A percentile compares a stretch with the other conserved stretches of the same genome.
Evolutionary conservation across 2,888 invertebrate species (phyloP).

Genomic region (Apeira syringaria): DNA sequence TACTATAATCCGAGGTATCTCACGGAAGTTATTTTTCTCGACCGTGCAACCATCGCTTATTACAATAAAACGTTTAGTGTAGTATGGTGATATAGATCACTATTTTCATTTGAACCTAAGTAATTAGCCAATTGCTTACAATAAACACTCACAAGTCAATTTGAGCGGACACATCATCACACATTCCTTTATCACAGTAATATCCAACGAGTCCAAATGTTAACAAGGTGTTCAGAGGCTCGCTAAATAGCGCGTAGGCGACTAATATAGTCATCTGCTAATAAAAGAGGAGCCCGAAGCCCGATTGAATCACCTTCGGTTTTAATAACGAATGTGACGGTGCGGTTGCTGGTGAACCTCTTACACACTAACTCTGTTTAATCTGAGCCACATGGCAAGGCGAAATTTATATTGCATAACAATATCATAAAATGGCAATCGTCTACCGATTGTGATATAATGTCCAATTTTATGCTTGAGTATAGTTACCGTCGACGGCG

Average conservation of each 20-base stretch:
- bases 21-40: no score
- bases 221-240: conserved; percentile 36
- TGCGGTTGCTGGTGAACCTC: conserved; percentile 25
- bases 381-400: conserved; percentile 35
- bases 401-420: conserved; percentile 32
- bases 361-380: neutral
- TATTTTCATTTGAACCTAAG: no score
- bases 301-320: conserved; percentile 56
- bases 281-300: conserved; percentile 52
- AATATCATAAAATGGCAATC: no score
- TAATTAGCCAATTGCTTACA: no score
- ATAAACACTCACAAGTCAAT: no score
- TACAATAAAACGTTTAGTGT: no score
- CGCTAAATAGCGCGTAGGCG: conserved; percentile 52
- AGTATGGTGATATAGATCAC: no score
- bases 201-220: conserved; percentile 34
- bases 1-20: no score
- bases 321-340: conserved; percentile 43
- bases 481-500: no score
- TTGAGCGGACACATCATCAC: neutral
- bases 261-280: conserved; percentile 61
- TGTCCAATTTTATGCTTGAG: neutral
- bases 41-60: no score
- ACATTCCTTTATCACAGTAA: conserved; percentile 12
- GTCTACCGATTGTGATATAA: conserved; percentile 14